Evolutionary conservation across 2,888 invertebrate genomes (phyloP), one percentile per base, ranked within the genome.

Genomic region (Dinocampus coccinellae): DNA sequence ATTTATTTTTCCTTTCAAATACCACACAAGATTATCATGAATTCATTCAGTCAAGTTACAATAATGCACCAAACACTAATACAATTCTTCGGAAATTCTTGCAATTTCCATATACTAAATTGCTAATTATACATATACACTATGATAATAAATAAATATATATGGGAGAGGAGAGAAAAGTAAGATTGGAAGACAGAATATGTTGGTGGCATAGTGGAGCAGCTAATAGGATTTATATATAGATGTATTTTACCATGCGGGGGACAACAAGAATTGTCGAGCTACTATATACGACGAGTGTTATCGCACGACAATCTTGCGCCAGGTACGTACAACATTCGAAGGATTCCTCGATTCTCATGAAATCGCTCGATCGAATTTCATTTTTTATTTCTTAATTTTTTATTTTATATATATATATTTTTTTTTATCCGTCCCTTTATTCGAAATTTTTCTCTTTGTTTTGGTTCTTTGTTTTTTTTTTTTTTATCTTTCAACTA

Each of bases 221-320:
- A 76, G 75, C 79, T 79, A 79, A 79, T 79, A 79, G 76, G 77
- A 57, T 73, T 66, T 26, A 29, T 47, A 47, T 58, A 29, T 16
- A n/a, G 6, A 47, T 47, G 16, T 52, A 53, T 69, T 75, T 72
- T 64, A 68, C 72, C 74, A 70, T 65, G 62, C 16, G 61, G 55
- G 33, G 39, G 57, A 66, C 69, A 61, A 73, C 67, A 66, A 65
- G 69, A 71, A 71, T 68, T n/a, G n/a, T 69, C 72, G 61, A 63
- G 34, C 62, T 62, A 16, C 47, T 47, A 39, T 39, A n/a, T n/a
- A 47, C 62, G 75, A 63, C 72, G 71, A 72, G 62, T 64, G 68
- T 72, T 76, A 76, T 76, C 76, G 62, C 9, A 63, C 53, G 36
- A 36, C 53, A 73, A 76, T 75, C 72, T 72, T 36, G 72, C 73